Evolutionary conservation across 64 coral and sea anemone genomes (phyloP), one percentile per base, ranked within the genome.

Genomic region (Actinia equina): DNA sequence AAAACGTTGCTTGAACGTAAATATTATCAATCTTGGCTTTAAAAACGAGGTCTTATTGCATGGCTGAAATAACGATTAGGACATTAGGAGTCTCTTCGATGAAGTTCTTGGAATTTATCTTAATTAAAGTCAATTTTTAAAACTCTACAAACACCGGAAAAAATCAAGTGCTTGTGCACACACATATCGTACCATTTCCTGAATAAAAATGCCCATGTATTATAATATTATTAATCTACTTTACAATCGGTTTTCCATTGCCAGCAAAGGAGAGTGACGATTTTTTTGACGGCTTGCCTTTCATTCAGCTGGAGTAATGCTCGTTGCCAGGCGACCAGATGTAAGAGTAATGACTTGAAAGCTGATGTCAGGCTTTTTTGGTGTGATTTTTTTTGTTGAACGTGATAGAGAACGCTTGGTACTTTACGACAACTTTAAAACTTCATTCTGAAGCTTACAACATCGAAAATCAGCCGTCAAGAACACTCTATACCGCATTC

Each of bases 91-190:
- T n/a, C 69, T 30, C n/a, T 6, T 71, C 11, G 67, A 71, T 71
- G 69, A 74, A 74, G 69, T 26, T 74, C 26, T 37, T 74, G 9
- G 26, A 17, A 14, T 74, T 23, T 3, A 14, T 74, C 69, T 30
- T 74, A 74, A 74, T 74, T 74, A 74, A 74, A 74, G 69, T 74
- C 69, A 74, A 74, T 26, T 74, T 74, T 74, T 8, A 11, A 74
- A 30, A 37, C 69, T 74, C 69, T 74, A 74, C 69, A 74, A 74
- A 74, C 11, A 74, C 69, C 69, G 69, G 69, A 74, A 74, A 74
- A 30, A 8, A 37, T 14, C 23, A 37, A 74, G 69, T 74, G 19
- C 25, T 30, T 30, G 25, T 30, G 69, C 69, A 74, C 69, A 74
- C 69, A 74, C n/a, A n/a, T 74, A 74, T 74, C 69, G 11, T 26